These are phyloP conservation scores for Diloba caeruleocephala DNA, from an alignment of 2,888 invertebrate species.

Conservation along the genomic window DNA sequence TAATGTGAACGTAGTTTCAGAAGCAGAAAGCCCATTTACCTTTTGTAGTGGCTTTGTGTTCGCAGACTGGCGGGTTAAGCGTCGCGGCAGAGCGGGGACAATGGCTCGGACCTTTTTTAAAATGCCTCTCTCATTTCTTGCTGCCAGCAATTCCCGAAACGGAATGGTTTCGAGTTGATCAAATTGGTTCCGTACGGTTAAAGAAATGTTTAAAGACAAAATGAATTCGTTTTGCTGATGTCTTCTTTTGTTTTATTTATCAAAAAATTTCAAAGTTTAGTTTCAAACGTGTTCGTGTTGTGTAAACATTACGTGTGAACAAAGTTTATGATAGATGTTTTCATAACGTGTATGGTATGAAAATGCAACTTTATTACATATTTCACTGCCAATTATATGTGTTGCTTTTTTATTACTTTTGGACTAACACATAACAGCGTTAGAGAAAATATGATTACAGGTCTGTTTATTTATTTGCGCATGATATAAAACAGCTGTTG, in stretches of 20 bases:
- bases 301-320: slow-evolving; percentile 30
- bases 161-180: slow-evolving; percentile 67
- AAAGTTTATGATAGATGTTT: slow-evolving; percentile 43
- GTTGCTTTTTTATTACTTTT: slow-evolving; percentile 42
- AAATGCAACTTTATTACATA: slow-evolving; percentile 41
- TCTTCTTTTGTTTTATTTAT: slow-evolving; percentile 32
- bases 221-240: slow-evolving; percentile 39
- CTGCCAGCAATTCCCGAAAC: slow-evolving; percentile 68
- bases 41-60: slow-evolving; percentile 82
- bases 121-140: slow-evolving; percentile 71
- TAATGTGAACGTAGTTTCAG: slow-evolving; percentile 76
- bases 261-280: slow-evolving; percentile 23
- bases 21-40: slow-evolving; percentile 81
- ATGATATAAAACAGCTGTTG: slow-evolving; percentile 17
- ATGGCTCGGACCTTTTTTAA: slow-evolving; percentile 77
- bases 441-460: slow-evolving; percentile 33
- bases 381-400: slow-evolving; percentile 36
- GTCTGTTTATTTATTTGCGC: slow-evolving; percentile 19
- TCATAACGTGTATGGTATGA: slow-evolving; percentile 24
- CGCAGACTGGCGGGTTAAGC: slow-evolving; percentile 80
- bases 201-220: slow-evolving; percentile 57
- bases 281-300: slow-evolving; percentile 35
- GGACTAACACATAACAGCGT: slow-evolving; percentile 26
- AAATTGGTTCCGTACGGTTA: slow-evolving; percentile 61
- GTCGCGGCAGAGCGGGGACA: slow-evolving; percentile 73